Evolutionary conservation across 2,797 vertebrate species (phyloP).

Genomic region (Poecile montanus): DNA sequence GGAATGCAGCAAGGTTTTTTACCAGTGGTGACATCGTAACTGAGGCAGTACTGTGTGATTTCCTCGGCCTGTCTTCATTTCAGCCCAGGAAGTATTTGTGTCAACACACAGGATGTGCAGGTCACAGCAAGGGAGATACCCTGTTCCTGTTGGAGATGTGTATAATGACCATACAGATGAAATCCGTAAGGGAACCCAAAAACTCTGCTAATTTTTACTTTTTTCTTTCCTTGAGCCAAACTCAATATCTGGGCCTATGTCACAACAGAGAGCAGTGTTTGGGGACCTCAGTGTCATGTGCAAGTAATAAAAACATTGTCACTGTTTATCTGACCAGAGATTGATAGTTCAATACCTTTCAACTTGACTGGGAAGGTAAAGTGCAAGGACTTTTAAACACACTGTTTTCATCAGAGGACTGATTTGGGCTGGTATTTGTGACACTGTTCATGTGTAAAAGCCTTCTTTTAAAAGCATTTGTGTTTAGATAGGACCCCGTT

Average conservation of each 20-base stretch:
- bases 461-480: background rate
- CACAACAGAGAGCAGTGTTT: background rate
- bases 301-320: background rate
- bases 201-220: background rate
- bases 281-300: background rate
- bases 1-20: background rate
- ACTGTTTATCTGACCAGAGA: background rate
- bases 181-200: background rate
- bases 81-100: background rate
- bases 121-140: background rate
- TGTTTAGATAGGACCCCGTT: background rate
- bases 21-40: accelerated
- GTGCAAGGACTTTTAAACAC: background rate
- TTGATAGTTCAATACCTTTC: background rate
- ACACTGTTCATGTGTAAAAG: background rate
- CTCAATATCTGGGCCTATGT: background rate
- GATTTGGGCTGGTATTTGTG: background rate
- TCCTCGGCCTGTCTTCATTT: background rate
- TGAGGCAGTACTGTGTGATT: background rate
- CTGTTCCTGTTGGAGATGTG: background rate
- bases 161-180: background rate
- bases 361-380: background rate
- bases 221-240: background rate
- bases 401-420: background rate
- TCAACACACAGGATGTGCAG: background rate